Conservation (phyloP, 2,888 invertebrate genomes). For the Drosophila sordidula region DNA sequence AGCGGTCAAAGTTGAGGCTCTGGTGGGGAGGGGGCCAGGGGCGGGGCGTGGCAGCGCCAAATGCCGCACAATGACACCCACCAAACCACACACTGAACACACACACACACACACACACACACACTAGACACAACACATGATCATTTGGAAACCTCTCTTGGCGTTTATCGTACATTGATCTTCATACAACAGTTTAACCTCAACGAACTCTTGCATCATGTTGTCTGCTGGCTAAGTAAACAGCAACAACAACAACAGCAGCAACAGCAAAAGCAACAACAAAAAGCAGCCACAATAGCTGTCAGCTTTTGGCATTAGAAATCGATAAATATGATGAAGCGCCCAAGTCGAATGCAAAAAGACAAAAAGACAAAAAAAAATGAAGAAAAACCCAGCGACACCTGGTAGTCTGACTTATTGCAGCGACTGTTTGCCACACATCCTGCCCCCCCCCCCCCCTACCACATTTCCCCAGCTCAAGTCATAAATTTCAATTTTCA, state of each 20-base stretch:
- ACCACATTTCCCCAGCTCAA: constrained; percentile 21
- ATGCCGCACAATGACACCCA: constrained; percentile 72
- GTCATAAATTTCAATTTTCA: constrained; percentile 72
- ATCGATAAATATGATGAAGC: constrained; percentile 70
- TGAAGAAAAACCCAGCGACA: constrained; percentile 16
- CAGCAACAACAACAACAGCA: constrained; percentile 17
- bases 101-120: constrained; percentile 24
- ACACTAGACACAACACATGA: constrained; percentile 20
- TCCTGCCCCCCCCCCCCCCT: constrained; percentile 19
- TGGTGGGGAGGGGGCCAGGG: not conserved
- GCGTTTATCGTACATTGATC: constrained; percentile 70
- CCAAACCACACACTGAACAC: constrained; percentile 13
- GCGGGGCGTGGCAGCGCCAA: constrained; percentile 57
- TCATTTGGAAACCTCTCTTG: constrained; percentile 16
- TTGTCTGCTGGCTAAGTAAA: constrained; percentile 41
- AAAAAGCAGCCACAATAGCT: constrained; percentile 32
- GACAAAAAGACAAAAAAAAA: not conserved
- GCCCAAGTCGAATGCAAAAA: constrained; percentile 3
- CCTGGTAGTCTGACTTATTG: constrained; percentile 51
- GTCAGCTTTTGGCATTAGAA: constrained; percentile 70
- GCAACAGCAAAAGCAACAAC: constrained; percentile 3
- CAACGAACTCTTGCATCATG: constrained; percentile 73
- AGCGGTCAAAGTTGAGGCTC: constrained; percentile 56
- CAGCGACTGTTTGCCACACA: constrained; percentile 40
- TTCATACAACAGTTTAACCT: constrained; percentile 80